Evolutionary conservation across 2,888 invertebrate species (phyloP), one percentile per base, ranked within the genome.

Genomic region (Dichetophora obliterata): DNA sequence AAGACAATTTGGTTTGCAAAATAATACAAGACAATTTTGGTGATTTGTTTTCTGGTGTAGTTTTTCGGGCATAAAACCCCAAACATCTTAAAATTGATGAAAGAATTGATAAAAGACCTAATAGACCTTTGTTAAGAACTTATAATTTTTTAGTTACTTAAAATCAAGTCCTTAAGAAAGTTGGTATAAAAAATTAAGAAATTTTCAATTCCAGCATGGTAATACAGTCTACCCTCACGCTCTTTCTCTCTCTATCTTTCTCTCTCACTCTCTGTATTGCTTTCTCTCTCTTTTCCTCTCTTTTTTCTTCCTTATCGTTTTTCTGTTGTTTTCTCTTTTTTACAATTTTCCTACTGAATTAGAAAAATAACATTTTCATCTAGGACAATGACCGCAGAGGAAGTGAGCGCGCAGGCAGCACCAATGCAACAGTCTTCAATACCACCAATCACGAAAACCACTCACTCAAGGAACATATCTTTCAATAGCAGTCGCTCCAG

Each of bases 351-450:
- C 75, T 78, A 68, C 80, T 77, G 81, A 82, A 83, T 83, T 82
- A 86, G 86, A 80, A 86, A 84, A 86, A 85, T 87, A 75, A 83
- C 85, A 74, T 86, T 86, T 79, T 87, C 86, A 75, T 83, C 80
- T 81, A 86, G 54, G 31, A 65, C 54, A 37, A 14, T 74, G 24
- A 74, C n/a, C 3, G 63, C 75, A 76, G 70, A 8, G 52, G 79
- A 37, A 76, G 70, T 81, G 16, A 52, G 74, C 1, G 50, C 59
- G 27, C 63, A 34, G 54, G 9, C 24, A 27, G 19, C 76, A 75
- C 11, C 68, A 19, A 2, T 74, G 37, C 24, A 37, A 57, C 63
- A 63, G 24, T 14, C 34, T 16, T 22, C 27, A 24, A 14, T 31
- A 2, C 11, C 37, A 22, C 31, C 69, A 61, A 43, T 48, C 34